Conservation (phyloP, 1,140 invertebrate genomes). For the Berghia stephanieae region DNA sequence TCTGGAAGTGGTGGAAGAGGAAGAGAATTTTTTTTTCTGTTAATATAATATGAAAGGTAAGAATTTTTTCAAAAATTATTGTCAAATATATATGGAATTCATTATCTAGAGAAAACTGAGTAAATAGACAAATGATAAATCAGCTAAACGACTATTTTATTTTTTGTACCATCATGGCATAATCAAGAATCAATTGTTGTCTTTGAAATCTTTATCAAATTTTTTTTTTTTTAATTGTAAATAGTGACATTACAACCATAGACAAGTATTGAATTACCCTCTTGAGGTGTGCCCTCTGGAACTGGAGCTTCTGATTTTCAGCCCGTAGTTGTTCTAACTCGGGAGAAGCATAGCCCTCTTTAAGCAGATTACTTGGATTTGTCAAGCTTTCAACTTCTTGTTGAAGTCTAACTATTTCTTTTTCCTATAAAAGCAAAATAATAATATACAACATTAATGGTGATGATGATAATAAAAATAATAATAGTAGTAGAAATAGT, state of each 20-base stretch:
- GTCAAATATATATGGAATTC: not conserved
- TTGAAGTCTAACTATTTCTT: slow-evolving; percentile 53
- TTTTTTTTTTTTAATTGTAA: not conserved
- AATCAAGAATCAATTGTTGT: not conserved
- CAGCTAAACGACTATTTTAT: no score
- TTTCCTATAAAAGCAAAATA: slow-evolving; percentile 47
- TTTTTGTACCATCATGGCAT: not conserved
- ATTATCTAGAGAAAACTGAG: not conserved
- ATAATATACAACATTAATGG: no score
- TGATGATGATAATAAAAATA: no score
- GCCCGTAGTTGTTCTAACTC: slow-evolving; percentile 61
- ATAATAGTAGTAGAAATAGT: no score
- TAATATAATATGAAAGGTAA: not conserved
- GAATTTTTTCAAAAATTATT: not conserved
- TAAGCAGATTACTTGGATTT: slow-evolving; percentile 42
- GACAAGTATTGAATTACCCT: slow-evolving; percentile 59
- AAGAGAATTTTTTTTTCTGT: not conserved
- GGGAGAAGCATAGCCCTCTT: slow-evolving; percentile 55
- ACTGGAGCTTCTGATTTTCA: slow-evolving; percentile 86
- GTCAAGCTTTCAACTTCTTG: slow-evolving; percentile 47
- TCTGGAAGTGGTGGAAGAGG: slow-evolving; percentile 63
- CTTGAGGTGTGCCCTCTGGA: slow-evolving; percentile 82
- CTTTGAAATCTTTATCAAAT: not conserved
- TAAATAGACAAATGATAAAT: not conserved
- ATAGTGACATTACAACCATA: not conserved